Evolutionary conservation across 2,888 invertebrate species (phyloP), one percentile per base, ranked within the genome.

Genomic region (Cephus spinipes): DNA sequence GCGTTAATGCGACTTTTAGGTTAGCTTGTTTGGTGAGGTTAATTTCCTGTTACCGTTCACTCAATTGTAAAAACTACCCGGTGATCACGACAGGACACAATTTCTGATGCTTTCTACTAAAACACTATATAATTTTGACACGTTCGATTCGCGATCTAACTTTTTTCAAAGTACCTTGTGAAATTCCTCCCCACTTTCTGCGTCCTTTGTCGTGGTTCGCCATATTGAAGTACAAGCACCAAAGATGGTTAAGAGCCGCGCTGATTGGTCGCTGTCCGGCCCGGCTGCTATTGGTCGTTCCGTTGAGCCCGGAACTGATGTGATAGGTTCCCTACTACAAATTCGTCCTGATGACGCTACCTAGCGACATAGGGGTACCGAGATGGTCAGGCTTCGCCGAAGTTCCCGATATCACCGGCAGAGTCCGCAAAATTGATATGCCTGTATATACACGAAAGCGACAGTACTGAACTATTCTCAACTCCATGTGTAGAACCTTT

Each of bases 191-290:
- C 91, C 91, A 91, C 89, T 91, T 92, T 89, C 87, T 92, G 92
- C 92, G 92, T 92, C 92, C 92, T 92, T 92, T 92, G 91, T 92
- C 92, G 90, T 89, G 87, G 88, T 90, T 90, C 91, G 91, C 92
- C 92, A 92, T 92, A 87, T 91, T 92, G 90, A 89, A 89, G 85
- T 88, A 77, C 40, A 23, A 55, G 0, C 55, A 15, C 40, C 32
- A 32, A 4, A 32, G 32, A 32, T 32, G 32, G 3, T 32, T 32
- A 32, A 32, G 32, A 32, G 4, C 32, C 32, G 32, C 32, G 32
- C 32, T 32, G 32, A 32, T 32, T 32, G 32, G 32, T 32, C 32
- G 32, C 32, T 32, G 4, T 32, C 4, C 32, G 32, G 32, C 4
- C 32, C 32, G 32, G 4, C 32, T 32, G 32, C 32, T 32, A 32